Percentiles rank a stretch among this genome's conserved stretches.
Evolutionary conservation across 2,113 vertebrate species (phyloP).

Genomic region (Triplophysa siluroides): DNA sequence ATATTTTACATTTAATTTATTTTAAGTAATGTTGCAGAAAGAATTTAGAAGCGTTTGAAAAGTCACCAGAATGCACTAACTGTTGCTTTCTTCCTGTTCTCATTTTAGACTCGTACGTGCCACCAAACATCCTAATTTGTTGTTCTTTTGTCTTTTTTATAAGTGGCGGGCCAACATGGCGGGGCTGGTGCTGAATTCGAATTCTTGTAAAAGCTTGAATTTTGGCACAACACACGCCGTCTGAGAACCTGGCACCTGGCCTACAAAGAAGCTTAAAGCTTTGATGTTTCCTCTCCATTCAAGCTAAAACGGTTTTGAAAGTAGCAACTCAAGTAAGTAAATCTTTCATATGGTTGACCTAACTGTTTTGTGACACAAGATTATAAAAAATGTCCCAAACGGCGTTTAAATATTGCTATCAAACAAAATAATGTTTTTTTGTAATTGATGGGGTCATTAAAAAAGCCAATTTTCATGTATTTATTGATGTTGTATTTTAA

Average conservation of each 20-base stretch:
- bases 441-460: too few species aligned
- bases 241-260: constrained; percentile 24
- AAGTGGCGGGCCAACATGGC: constrained; percentile 13
- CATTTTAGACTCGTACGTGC: constrained; percentile 15
- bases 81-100: background rate
- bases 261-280: constrained; percentile 12
- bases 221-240: background rate
- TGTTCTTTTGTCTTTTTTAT: constrained; percentile 19
- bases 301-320: constrained; percentile 4
- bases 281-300: background rate
- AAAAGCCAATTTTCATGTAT: background rate
- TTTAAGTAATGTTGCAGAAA: too few species aligned
- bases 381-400: background rate
- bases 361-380: background rate
- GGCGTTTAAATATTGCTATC: too few species aligned
- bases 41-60: too few species aligned
- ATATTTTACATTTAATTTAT: background rate
- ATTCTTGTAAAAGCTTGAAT: constrained; percentile 44
- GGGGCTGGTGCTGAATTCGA: constrained; percentile 36
- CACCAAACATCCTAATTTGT: background rate
- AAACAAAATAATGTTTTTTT: too few species aligned
- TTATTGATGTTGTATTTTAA: background rate
- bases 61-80: background rate
- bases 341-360: background rate
- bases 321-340: background rate